phyloP scores from a whole-genome alignment of 2,888 invertebrate species.

The Archips xylosteana region DNA sequence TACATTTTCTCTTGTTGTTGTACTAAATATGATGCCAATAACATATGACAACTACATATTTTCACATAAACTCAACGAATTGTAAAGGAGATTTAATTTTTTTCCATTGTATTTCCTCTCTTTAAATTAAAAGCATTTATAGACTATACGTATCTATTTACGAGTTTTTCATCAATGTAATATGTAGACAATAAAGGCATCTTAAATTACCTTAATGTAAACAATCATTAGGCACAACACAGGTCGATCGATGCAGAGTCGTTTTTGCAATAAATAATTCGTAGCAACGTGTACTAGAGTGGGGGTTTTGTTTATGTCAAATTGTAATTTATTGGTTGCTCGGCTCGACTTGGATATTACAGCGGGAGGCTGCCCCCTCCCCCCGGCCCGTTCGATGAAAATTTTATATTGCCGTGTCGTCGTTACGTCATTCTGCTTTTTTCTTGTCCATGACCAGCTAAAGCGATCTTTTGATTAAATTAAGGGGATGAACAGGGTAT shows the following conservation, averaged over 20 bases:
- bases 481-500: slow-evolving; percentile 82
- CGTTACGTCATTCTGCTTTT: slow-evolving; percentile 80
- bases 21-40: no score
- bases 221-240: slow-evolving; percentile 20
- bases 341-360: slow-evolving; percentile 81
- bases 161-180: not conserved
- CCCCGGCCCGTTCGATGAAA: slow-evolving; percentile 72
- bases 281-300: slow-evolving; percentile 68
- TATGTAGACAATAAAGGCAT: no score
- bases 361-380: slow-evolving; percentile 61
- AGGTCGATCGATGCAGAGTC: slow-evolving; percentile 47
- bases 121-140: not conserved
- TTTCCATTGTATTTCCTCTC: no score
- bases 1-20: no score
- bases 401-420: slow-evolving; percentile 79
- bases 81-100: no score
- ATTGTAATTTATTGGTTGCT: slow-evolving; percentile 83
- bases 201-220: slow-evolving; percentile 7
- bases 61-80: no score
- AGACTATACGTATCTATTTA: not conserved
- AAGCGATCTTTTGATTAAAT: slow-evolving; percentile 85
- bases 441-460: slow-evolving; percentile 78
- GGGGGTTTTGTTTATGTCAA: slow-evolving; percentile 83
- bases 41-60: no score
- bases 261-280: slow-evolving; percentile 79